Base-by-base conservation (phyloP, 2,113 vertebrate genomes). In the Bujurquina vittata region DNA sequence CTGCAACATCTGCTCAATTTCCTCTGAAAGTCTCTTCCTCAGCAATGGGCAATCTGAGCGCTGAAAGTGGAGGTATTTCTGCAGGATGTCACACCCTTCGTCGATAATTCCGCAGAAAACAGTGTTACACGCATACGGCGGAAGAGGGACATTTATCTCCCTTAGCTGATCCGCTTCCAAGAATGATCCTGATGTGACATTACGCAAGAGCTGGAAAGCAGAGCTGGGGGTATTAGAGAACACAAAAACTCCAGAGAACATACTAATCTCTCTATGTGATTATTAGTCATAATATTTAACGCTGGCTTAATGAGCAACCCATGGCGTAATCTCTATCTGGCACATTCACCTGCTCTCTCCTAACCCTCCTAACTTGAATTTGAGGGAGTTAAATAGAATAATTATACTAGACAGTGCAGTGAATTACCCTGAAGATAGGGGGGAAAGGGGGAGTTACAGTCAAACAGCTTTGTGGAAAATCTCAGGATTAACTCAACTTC, bases 261-360 rank as follows among this genome's bases (percentile, higher is more conserved):
- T 89, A 57, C 87, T 92, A 92, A 94, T 93, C 93, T 90, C 89
- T 84, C 89, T 67, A 74, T 77, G 86, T 82, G 92, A 91, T 94
- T 92, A 95, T 94, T 95, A 93, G 94, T 95, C 93, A 91, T 92
- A 92, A 94, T 94, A 92, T 94, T 94, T 92, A 93, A 92, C 89
- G 80, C 87, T 40, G 87, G 83, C 65, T 94, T 92, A 94, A 94
- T 93, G 89, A 90, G 87, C 54, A 73, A 58, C 83, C 87, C 79
- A n/a, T 17, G 37, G 75, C 67, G 29, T 92, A 79, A 92, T 90
- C 89, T 91, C 75, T 85, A 87, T 89, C 81, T 89, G 92, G 86
- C 89, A 77, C 75, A 79, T 83, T 93, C 89, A 93, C 84, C 91
- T 89, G 87, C 86, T 86, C 89, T 72, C 54, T 80, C 29, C 77